phyloP scores from a whole-genome alignment of 2,888 invertebrate species.

The Diadromus collaris region DNA sequence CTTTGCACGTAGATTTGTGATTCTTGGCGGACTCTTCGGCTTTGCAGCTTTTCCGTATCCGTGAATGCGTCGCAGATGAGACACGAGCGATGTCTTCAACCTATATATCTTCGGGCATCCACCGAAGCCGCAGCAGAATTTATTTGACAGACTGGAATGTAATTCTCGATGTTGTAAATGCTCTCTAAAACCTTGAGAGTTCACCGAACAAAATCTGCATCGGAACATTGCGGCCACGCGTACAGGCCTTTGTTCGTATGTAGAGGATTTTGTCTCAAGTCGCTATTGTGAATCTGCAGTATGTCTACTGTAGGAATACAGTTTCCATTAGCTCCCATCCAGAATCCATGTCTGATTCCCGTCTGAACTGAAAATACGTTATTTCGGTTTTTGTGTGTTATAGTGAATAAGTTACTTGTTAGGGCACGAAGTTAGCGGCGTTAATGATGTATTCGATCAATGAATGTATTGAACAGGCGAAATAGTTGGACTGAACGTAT shows the following conservation, averaged over 20 bases:
- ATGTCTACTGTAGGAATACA: neutral
- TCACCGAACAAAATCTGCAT: slow-evolving; percentile 19
- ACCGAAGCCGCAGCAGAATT: slow-evolving; percentile 8
- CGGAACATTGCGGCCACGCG: neutral
- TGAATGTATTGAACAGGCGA: neutral
- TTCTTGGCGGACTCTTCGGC: too few relatives aligned
- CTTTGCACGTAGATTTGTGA: neutral
- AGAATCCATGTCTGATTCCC: neutral
- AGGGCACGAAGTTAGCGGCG: neutral
- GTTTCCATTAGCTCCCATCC: neutral
- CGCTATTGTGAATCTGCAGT: neutral
- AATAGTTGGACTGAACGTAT: too few relatives aligned
- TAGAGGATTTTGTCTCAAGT: neutral
- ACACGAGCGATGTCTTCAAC: neutral
- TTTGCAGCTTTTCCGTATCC: neutral
- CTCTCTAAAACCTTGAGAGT: slow-evolving; percentile 5
- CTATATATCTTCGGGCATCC: slow-evolving; percentile 11
- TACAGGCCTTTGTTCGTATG: neutral
- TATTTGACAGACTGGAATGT: slow-evolving; percentile 16
- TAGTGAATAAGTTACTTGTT: too few relatives aligned
- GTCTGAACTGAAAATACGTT: neutral
- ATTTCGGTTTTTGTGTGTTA: neutral
- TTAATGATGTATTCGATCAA: neutral
- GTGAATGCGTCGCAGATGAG: slow-evolving; percentile 13
- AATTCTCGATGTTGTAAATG: slow-evolving; percentile 9